Percentiles rank a stretch among this genome's conserved stretches.
Evolutionary conservation across 2,888 invertebrate genomes (phyloP).

Genomic region (Calameuta idolon): DNA sequence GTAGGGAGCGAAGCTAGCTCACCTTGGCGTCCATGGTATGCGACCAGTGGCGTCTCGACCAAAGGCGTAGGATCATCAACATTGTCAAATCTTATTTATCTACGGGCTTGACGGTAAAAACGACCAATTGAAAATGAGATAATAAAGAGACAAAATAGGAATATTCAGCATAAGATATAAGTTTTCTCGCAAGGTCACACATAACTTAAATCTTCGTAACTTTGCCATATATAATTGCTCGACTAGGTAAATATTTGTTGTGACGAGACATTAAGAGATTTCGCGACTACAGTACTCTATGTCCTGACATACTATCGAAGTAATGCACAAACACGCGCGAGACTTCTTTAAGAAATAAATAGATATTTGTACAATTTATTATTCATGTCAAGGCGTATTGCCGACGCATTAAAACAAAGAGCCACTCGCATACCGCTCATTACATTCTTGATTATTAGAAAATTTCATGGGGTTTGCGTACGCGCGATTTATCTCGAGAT

Average conservation of each 20-base stretch:
- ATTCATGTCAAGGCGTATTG: neutral
- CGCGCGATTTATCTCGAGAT: neutral
- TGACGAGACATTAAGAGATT: neutral
- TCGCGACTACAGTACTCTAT: neutral
- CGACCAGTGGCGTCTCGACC: slow-evolving; percentile 55
- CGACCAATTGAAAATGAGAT: neutral
- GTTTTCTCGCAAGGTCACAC: neutral
- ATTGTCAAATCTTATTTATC: neutral
- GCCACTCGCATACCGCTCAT: neutral
- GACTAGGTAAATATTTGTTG: neutral
- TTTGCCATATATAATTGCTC: neutral
- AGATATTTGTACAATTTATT: neutral
- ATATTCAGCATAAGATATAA: neutral
- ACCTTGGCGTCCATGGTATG: slow-evolving; percentile 61
- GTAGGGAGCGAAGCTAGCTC: slow-evolving; percentile 51
- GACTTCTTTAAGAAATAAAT: neutral
- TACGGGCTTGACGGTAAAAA: neutral
- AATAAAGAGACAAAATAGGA: neutral
- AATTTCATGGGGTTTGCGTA: neutral
- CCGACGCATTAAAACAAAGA: neutral
- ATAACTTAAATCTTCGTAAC: neutral
- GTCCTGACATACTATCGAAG: neutral
- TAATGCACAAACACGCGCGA: neutral
- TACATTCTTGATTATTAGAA: neutral
- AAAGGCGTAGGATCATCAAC: slow-evolving; percentile 44